Conservation (phyloP, 2,113 vertebrate genomes). For the Xiphophorus maculatus region DNA sequence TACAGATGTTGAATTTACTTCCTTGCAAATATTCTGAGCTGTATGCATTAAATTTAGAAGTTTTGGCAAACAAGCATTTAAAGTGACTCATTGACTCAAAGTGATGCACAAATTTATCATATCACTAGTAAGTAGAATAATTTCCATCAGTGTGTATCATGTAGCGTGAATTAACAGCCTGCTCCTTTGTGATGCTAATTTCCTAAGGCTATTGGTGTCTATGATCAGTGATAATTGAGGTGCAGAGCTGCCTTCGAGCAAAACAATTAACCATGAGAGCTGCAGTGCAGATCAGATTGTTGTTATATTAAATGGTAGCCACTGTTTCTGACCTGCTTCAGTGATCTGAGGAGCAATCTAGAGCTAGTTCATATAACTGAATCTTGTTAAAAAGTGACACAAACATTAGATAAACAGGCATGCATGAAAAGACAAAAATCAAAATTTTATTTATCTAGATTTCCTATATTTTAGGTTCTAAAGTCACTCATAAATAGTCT, state of each 20-base stretch:
- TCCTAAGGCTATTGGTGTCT: neutral
- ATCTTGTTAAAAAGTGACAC: neutral
- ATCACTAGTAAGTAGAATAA: neutral
- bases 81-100: neutral
- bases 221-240: neutral
- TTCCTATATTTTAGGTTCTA: no score
- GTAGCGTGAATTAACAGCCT: neutral
- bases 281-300: neutral
- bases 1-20: no score
- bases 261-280: slow-evolving; percentile 3
- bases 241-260: slow-evolving; percentile 13
- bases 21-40: no score
- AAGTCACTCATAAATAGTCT: no score
- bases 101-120: neutral
- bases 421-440: slow-evolving; percentile 1
- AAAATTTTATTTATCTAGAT: neutral
- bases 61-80: no score
- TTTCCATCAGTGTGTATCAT: neutral
- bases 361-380: neutral
- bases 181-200: neutral
- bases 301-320: neutral
- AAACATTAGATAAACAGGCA: neutral
- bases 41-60: no score
- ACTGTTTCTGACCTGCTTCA: neutral
- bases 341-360: neutral